Percentiles rank a stretch among this genome's conserved stretches.
These are phyloP conservation scores for Limanda limanda DNA, from an alignment of 2,113 vertebrate genomes.

Conservation along the genomic window DNA sequence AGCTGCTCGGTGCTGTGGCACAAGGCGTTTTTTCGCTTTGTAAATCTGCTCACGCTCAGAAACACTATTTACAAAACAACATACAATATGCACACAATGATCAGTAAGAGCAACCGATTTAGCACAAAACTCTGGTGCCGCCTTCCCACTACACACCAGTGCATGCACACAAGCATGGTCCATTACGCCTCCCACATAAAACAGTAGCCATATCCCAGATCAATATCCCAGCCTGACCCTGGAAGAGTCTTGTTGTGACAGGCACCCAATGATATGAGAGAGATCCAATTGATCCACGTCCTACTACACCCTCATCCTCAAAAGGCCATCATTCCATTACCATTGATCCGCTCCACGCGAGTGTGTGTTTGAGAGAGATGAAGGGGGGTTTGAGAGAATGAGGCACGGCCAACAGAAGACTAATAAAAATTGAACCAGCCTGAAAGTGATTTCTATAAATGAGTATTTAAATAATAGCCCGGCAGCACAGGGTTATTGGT, in stretches of 20 bases:
- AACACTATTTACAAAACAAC: conserved; percentile 15
- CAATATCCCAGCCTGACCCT: conserved; percentile 84
- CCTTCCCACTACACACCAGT: conserved; percentile 53
- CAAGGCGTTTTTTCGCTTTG: conserved; percentile 23
- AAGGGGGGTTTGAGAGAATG: conserved; percentile 48
- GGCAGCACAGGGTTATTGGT: conserved; percentile 70
- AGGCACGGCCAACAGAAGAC: conserved; percentile 84
- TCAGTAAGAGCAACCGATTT: conserved; percentile 24
- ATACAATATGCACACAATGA: conserved; percentile 45
- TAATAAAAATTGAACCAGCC: conserved; percentile 91
- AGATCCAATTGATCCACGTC: conserved; percentile 93
- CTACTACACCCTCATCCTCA: conserved; percentile 89
- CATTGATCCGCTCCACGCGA: conserved; percentile 85
- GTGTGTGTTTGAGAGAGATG: conserved; percentile 37
- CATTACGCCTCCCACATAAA: conserved; percentile 75
- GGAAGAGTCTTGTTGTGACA: conserved; percentile 84
- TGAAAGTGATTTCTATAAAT: conserved; percentile 91
- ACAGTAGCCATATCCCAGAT: conserved; percentile 86
- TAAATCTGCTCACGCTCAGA: background rate
- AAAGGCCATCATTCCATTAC: conserved; percentile 93
- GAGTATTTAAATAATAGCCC: conserved; percentile 85
- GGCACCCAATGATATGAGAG: conserved; percentile 84
- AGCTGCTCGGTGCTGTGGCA: conserved; percentile 63
- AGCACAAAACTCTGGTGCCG: background rate
- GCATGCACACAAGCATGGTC: conserved; percentile 57